Evolutionary conservation across 2,113 vertebrate genomes (phyloP), one percentile per base, ranked within the genome.

Genomic region (Planiliza haematocheilus): DNA sequence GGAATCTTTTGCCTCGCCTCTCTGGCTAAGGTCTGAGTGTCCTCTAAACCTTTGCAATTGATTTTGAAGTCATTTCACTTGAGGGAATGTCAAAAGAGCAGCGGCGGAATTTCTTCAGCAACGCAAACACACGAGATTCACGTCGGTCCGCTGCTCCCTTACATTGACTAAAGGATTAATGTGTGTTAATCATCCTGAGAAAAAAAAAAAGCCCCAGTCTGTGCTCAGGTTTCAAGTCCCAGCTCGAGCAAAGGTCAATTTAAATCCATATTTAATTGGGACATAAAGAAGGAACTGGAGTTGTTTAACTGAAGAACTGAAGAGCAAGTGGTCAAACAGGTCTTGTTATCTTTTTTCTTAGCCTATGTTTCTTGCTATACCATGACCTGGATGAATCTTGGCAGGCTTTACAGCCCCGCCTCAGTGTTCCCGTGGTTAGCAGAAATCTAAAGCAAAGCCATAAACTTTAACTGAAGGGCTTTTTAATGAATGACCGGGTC

Each of bases 401-500:
- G n/a, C n/a, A n/a, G n/a, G n/a, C n/a, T n/a, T n/a, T n/a, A n/a
- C n/a, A n/a, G 49, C 8, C n/a, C 20, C 49, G 42, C 69, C 50
- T 43, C 11, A 21, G n/a, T 30, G 51, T n/a, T 56, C 61, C 36
- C 11, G 24, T 12, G 17, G 43, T 63, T 60, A 60, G 18, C 56
- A 50, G 36, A 58, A 63, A 57, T 43, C 67, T 67, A 9, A 10
- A 66, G 14, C 21, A 41, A 65, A 57, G 42, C 30, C 57, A 21
- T 75, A 80, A 79, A 80, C 69, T 65, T 79, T 18, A 75, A 79
- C 66, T 55, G n/a, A 37, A 10, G 24, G 10, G 16, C 2, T 38
- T 60, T 30, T 70, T 13, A 48, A 78, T 82, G 58, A 87, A 78
- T 70, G 72, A 80, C 41, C 75, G 55, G 83, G 46, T n/a, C 53